Base-by-base conservation (phyloP, 2,113 vertebrate species). In the Clinocottus analis region DNA sequence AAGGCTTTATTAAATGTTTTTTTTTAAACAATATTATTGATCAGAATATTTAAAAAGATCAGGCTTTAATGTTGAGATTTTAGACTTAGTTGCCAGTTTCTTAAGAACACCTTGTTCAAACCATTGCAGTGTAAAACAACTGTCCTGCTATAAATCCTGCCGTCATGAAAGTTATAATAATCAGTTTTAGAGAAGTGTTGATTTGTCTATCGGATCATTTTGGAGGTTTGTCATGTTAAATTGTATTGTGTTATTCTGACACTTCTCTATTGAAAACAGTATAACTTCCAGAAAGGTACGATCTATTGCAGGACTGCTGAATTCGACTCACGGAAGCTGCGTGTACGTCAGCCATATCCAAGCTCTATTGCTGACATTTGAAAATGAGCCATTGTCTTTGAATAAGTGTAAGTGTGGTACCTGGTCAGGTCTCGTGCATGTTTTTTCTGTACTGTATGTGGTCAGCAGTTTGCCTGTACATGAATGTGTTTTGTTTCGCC, bases 401-500 rank as follows among this genome's bases (percentile, higher is more conserved):
- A 27, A 39, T 43, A 21, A 27, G 3, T 14, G 10, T 16, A 19
- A 27, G 55, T 45, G 21, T 31, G 16, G 16, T 2, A 11, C 31
- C 53, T 58, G 39, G 8, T 11, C 2, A 9, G 10, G 5, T 23
- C 19, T 25, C 12, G 3, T 60, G 53, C 19, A n/a, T n/a, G 2
- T 14, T 56, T 59, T 23, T 56, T 65, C 9, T 56, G 23, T 11
- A 41, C 9, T 35, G 10, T 37, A 39, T 45, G 9, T 27, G 31
- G 66, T 72, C 31, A 49, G 72, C 12, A 35, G 19, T 69, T 73
- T 64, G 45, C 49, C 61, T 29, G 33, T n/a, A 35, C 55, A 39
- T 80, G 72, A 41, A 14, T 55, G 29, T 47, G 74, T 77, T 87
- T 66, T 58, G 25, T 78, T 41, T 56, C 62, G 39, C 41, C 53